Conservation (phyloP, 2,888 invertebrate species). For the Idaea straminata region DNA sequence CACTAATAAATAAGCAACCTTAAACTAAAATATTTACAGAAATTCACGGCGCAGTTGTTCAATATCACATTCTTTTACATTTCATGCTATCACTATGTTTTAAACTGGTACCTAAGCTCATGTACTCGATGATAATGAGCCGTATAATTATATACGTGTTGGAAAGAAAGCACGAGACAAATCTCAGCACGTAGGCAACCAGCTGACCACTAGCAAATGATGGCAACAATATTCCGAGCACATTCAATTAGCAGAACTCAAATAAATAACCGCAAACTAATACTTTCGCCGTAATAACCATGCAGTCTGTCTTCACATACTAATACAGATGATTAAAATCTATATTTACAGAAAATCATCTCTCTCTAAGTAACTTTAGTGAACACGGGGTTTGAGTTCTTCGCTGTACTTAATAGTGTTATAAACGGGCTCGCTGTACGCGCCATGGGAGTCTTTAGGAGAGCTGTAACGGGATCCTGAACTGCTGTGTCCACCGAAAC, state of each 20-base stretch:
- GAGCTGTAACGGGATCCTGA: constrained; percentile 52
- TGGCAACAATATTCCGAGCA: constrained; percentile 12
- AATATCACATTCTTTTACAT: constrained; percentile 26
- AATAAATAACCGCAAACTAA: constrained; percentile 28
- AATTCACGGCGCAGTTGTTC: constrained; percentile 51
- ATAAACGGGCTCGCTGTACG: constrained; percentile 67
- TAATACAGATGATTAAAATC: constrained; percentile 35
- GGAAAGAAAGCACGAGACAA: constrained; percentile 57
- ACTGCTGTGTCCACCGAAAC: constrained; percentile 48
- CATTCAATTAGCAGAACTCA: constrained; percentile 5
- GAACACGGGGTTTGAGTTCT: constrained; percentile 62
- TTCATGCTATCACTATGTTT: constrained; percentile 13
- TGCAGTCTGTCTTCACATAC: constrained; percentile 19
- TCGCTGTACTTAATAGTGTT: constrained; percentile 77
- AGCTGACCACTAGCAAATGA: constrained; percentile 49
- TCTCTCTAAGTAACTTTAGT: constrained; percentile 40
- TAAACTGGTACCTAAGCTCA: constrained; percentile 35
- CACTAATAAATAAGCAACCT: constrained; percentile 68
- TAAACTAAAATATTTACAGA: constrained; percentile 67
- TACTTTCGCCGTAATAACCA: constrained; percentile 38
- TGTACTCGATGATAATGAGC: constrained; percentile 35
- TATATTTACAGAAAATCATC: constrained; percentile 52
- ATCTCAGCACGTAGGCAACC: constrained; percentile 37
- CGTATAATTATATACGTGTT: constrained; percentile 48
- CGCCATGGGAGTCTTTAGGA: constrained; percentile 61